Conservation (phyloP, 2,888 invertebrate genomes). For the Aleiodes leptofemur region DNA sequence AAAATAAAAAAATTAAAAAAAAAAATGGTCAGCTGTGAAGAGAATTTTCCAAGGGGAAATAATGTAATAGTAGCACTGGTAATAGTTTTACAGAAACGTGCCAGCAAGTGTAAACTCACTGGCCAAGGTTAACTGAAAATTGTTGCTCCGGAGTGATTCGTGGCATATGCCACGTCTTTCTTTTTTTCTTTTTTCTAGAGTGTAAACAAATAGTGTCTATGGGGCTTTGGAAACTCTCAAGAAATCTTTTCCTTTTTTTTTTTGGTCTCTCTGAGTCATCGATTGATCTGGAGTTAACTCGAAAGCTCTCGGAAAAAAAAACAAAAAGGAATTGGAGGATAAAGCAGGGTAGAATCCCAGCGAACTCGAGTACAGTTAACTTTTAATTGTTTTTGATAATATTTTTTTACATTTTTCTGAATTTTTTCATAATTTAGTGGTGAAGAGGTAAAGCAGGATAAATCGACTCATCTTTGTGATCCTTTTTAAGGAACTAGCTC, state of each 20-base stretch:
- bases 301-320: no score
- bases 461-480: no score
- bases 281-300: neutral
- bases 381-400: no score
- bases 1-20: neutral
- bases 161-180: conserved; percentile 36
- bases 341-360: no score
- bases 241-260: no score
- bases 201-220: conserved; percentile 40
- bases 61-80: neutral
- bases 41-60: neutral
- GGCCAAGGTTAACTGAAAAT: conserved; percentile 34
- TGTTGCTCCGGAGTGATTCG: conserved; percentile 42
- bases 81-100: conserved; percentile 35
- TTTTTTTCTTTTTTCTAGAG: conserved; percentile 19
- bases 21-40: neutral
- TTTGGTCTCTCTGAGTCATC: conserved; percentile 7
- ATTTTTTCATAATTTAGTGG: no score
- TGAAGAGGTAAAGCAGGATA: no score
- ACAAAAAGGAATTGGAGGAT: no score
- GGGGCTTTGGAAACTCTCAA: conserved; percentile 1
- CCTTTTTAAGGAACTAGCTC: no score
- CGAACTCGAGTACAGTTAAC: no score
- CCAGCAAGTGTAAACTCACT: conserved; percentile 37
- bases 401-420: no score